Conservation (phyloP, 2,113 vertebrate species). For the Phaethon lepturus region DNA sequence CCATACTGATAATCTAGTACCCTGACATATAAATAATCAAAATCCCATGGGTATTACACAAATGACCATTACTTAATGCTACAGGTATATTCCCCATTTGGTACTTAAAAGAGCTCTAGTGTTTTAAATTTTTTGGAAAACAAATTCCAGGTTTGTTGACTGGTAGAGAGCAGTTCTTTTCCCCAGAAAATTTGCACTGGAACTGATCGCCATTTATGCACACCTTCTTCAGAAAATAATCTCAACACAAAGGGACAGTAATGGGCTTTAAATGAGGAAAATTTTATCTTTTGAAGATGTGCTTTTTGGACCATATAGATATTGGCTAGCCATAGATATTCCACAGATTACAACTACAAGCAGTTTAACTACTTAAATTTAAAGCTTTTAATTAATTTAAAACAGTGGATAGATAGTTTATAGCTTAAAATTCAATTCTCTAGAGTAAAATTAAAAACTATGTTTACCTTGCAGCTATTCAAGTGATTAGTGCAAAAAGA, state of each 20-base stretch:
- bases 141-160: background rate
- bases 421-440: background rate
- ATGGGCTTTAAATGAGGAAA: background rate
- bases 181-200: background rate
- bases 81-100: background rate
- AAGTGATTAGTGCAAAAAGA: background rate
- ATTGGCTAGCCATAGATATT: background rate
- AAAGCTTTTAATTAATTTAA: background rate
- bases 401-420: background rate
- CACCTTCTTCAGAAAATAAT: background rate
- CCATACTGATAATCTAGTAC: background rate
- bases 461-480: background rate
- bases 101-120: background rate
- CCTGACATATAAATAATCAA: background rate
- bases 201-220: background rate
- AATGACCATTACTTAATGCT: background rate
- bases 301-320: background rate
- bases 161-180: background rate
- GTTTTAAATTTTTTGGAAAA: background rate
- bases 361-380: background rate
- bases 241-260: background rate
- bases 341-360: background rate
- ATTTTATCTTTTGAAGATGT: background rate
- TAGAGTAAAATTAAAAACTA: background rate
- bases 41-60: background rate